Evolutionary conservation across 2,113 vertebrate genomes (phyloP).

Genomic region (Myocastor coypus): DNA sequence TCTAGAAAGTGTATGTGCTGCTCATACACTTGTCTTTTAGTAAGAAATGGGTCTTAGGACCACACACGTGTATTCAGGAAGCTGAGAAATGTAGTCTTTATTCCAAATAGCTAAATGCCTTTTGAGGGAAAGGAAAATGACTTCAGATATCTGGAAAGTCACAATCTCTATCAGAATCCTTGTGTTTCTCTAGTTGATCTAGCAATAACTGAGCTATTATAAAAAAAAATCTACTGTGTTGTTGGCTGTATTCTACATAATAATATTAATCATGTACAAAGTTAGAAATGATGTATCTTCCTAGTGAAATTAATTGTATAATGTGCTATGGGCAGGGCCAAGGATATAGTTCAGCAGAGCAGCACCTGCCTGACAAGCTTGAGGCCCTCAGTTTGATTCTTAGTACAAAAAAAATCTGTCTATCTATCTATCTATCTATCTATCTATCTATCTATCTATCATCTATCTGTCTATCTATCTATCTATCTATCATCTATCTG

Average conservation of each 20-base stretch:
- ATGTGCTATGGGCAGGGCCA: not conserved
- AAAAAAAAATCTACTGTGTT: not conserved
- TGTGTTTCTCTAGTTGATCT: constrained; percentile 4
- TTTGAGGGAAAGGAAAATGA: not conserved
- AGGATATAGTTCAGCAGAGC: too few relatives aligned
- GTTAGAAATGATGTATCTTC: not conserved
- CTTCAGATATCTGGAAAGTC: not conserved
- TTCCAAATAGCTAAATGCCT: not conserved
- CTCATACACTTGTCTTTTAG: not conserved
- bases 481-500: too few relatives aligned
- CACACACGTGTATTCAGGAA: not conserved
- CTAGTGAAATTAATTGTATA: not conserved
- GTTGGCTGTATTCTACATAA: not conserved
- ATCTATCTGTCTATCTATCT: too few relatives aligned
- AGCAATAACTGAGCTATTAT: not conserved
- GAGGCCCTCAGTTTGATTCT: too few relatives aligned
- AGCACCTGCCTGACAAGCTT: too few relatives aligned
- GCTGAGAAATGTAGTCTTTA: not conserved
- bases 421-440: too few relatives aligned
- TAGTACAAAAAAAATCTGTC: too few relatives aligned
- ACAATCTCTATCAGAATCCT: not conserved
- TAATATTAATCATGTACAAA: not conserved
- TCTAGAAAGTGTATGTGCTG: not conserved
- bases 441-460: too few relatives aligned
- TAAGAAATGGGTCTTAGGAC: not conserved